Percentiles rank a stretch among this genome's conserved stretches.
Evolutionary conservation across 2,113 vertebrate genomes (phyloP).

Genomic region (Regulus satrapa): DNA sequence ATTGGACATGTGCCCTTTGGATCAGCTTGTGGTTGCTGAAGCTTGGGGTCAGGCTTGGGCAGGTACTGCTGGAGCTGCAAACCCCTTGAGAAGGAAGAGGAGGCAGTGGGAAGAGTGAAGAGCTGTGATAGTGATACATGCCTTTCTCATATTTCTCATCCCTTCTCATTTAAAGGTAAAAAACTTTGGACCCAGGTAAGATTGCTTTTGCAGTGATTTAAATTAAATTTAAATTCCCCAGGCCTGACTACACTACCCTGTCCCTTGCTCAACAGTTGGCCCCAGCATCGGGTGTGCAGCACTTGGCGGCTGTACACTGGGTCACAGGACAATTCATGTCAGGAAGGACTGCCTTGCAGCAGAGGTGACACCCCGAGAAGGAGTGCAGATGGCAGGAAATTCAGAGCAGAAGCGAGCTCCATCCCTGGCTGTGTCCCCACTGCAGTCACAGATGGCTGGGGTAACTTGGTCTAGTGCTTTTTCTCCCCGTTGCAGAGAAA

Average conservation of each 20-base stretch:
- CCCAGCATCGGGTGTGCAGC: accelerated
- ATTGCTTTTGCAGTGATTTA: neutral
- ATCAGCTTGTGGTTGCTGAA: neutral
- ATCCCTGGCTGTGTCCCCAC: accelerated
- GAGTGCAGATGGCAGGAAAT: neutral
- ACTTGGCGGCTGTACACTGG: neutral
- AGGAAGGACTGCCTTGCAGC: neutral
- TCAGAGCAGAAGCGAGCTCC: neutral
- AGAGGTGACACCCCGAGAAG: accelerated
- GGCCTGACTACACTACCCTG: neutral
- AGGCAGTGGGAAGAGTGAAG: neutral
- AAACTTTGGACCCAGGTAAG: accelerated
- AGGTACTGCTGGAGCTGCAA: neutral
- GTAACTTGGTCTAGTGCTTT: neutral
- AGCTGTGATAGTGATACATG: accelerated
- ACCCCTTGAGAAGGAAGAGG: accelerated
- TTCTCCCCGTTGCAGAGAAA: neutral
- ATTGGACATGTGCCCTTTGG: neutral
- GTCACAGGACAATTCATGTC: neutral
- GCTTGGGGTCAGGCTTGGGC: neutral
- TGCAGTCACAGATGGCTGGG: neutral
- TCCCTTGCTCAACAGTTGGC: neutral
- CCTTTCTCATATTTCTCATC: neutral
- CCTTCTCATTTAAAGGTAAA: neutral
- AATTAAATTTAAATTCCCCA: neutral